Percentiles rank a stretch among this genome's conserved stretches.
Conservation (phyloP, 2,797 vertebrate genomes). For the Erpetoichthys calabaricus region DNA sequence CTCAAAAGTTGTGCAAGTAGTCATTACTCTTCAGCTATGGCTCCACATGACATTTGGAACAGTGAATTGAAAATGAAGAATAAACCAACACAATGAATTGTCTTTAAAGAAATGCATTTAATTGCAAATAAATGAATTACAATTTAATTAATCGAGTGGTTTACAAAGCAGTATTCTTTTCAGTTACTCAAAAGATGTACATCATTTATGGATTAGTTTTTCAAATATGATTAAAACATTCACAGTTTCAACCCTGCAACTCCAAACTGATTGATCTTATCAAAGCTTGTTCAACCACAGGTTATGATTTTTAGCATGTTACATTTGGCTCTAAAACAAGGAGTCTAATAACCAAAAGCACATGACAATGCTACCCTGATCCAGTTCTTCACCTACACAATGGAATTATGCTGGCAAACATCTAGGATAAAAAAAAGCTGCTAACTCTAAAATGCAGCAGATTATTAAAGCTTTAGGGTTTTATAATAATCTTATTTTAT, state of each 20-base stretch:
- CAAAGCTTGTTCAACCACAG: slow-evolving; percentile 8
- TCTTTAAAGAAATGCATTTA: slow-evolving; percentile 47
- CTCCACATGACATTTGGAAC: background rate
- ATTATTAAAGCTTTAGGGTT: too few species aligned
- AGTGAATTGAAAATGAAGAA: background rate
- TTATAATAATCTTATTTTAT: too few species aligned
- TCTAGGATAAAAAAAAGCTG: too few species aligned
- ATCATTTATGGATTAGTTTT: slow-evolving; percentile 8
- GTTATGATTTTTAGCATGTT: slow-evolving; percentile 7
- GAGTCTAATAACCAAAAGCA: too few species aligned
- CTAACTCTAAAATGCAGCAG: too few species aligned
- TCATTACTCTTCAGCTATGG: too few species aligned
- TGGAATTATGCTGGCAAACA: too few species aligned
- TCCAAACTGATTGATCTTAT: slow-evolving; percentile 40
- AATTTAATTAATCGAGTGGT: slow-evolving; percentile 34
- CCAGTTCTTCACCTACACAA: too few species aligned
- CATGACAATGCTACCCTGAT: too few species aligned
- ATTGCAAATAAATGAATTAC: slow-evolving; percentile 31
- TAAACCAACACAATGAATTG: slow-evolving; percentile 2
- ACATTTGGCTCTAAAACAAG: too few species aligned
- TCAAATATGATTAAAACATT: slow-evolving; percentile 4
- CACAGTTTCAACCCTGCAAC: slow-evolving; percentile 22
- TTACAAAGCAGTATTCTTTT: slow-evolving; percentile 25
- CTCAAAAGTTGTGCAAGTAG: too few species aligned
- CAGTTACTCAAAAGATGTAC: slow-evolving; percentile 11